Base-by-base conservation (phyloP, 2,888 invertebrate species). In the Phrixothrix hirtus region DNA sequence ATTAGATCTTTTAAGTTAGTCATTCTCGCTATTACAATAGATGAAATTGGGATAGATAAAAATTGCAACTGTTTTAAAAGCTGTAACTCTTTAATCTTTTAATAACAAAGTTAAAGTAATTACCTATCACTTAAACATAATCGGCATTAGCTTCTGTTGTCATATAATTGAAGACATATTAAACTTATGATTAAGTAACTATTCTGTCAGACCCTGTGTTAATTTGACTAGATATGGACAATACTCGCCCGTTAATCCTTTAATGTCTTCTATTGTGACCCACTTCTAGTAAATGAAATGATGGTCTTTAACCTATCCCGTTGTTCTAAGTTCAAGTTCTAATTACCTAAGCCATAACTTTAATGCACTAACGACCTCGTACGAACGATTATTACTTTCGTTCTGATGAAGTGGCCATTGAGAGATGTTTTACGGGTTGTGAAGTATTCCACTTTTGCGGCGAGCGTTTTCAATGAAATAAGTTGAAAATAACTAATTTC, bases 341-440 rank as follows among this genome's bases (percentile, higher is more conserved):
- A 53, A 53, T 53, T 48, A 43, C 53, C 30, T 25, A 11, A 26
- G 34, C 38, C 48, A 42, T 32, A 55, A 62, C 55, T 59, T 60
- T 59, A 60, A 59, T 59, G 52, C 59, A 55, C 48, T 47, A 39
- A 42, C 50, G 49, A 58, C 55, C 46, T 43, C 46, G 36, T 14
- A 26, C 27, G 57, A 44, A 48, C 42, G 46, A 57, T 60, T 57
- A 59, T 58, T 59, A 59, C 59, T 59, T 55, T 51, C 47, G 37
- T 43, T 26, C 53, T 57, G 59, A 59, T 59, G 57, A 59, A 59
- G 57, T 55, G 59, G 55, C 52, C 43, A 46, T 57, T 59, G 45
- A 43, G 54, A 59, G 55, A 55, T 52, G 57, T 51, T 57, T 56
- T 59, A 59, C 48, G 48, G 50, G 54, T 45, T 36, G 32, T 46